Percentiles rank a stretch among this genome's conserved stretches.
These are phyloP conservation scores for Amblyornis subalaris DNA, from an alignment of 2,113 vertebrate genomes.

Conservation along the genomic window DNA sequence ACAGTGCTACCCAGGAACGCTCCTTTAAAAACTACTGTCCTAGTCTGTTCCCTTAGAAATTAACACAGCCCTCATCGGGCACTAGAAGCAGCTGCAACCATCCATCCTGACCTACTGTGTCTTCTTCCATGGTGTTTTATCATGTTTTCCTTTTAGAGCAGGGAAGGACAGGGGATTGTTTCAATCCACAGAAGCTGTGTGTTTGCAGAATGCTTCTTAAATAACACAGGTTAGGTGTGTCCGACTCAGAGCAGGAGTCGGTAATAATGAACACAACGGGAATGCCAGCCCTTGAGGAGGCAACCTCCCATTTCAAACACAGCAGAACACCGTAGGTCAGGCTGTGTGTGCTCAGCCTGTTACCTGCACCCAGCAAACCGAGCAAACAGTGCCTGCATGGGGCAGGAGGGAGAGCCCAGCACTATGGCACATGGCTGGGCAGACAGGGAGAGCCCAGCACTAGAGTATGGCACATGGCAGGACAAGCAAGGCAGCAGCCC, in stretches of 20 bases:
- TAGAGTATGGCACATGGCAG: neutral
- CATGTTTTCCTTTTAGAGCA: neutral
- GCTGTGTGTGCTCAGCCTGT: neutral
- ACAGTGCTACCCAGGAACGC: neutral
- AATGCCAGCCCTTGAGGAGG: neutral
- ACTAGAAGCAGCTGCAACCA: neutral
- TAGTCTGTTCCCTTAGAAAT: neutral
- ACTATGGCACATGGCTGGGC: neutral
- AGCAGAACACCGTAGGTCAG: neutral
- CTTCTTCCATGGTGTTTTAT: accelerated
- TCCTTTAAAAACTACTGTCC: neutral
- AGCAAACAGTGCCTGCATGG: neutral
- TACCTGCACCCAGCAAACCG: accelerated
- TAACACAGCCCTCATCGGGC: neutral
- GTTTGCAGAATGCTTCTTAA: neutral
- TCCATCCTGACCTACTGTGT: neutral
- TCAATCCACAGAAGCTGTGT: neutral
- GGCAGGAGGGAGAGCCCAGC: neutral
- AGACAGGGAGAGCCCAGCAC: neutral
- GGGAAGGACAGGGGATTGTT: neutral
- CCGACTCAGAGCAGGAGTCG: neutral
- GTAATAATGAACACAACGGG: neutral
- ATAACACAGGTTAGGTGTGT: neutral
- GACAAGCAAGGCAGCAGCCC: neutral
- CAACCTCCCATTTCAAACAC: neutral